Percentiles rank a stretch among this genome's conserved stretches.
Conservation (phyloP, 1,140 invertebrate genomes). For the Procambarus clarkii region DNA sequence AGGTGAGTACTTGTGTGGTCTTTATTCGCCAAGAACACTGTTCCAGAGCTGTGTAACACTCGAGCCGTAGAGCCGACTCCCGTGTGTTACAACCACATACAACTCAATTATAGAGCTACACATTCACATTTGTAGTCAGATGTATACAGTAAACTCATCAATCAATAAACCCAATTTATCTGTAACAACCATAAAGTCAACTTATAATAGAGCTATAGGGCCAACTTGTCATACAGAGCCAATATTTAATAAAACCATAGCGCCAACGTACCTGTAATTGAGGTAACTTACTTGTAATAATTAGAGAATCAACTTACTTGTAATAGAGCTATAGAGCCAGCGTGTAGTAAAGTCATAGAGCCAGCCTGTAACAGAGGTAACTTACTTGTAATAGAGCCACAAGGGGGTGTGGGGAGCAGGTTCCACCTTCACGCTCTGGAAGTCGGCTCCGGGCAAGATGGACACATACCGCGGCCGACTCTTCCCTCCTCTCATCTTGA, state of each 20-base stretch:
- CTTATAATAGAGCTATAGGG: neutral
- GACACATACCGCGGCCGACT: constrained; percentile 14
- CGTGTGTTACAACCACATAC: no score
- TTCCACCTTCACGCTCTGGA: neutral
- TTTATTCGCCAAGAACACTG: no score
- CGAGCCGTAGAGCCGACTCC: no score
- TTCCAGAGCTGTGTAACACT: no score
- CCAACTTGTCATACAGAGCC: neutral
- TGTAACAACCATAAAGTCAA: neutral
- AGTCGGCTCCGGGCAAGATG: constrained; percentile 6
- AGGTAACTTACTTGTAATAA: neutral
- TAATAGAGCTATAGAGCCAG: neutral
- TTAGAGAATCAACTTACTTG: neutral
- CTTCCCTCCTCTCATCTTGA: neutral
- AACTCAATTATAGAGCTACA: no score
- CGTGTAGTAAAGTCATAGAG: neutral
- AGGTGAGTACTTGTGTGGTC: no score
- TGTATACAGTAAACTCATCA: no score
- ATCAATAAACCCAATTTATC: no score
- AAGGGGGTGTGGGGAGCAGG: constrained; percentile 26
- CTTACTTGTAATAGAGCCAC: constrained; percentile 44
- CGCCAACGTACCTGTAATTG: neutral
- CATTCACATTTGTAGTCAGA: no score
- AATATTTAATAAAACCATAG: neutral
- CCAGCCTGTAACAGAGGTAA: neutral